A percentile compares a stretch with the other conserved stretches of the same genome.
These are phyloP conservation scores for Netta rufina DNA, from an alignment of 2,797 vertebrate genomes.

Conservation along the genomic window DNA sequence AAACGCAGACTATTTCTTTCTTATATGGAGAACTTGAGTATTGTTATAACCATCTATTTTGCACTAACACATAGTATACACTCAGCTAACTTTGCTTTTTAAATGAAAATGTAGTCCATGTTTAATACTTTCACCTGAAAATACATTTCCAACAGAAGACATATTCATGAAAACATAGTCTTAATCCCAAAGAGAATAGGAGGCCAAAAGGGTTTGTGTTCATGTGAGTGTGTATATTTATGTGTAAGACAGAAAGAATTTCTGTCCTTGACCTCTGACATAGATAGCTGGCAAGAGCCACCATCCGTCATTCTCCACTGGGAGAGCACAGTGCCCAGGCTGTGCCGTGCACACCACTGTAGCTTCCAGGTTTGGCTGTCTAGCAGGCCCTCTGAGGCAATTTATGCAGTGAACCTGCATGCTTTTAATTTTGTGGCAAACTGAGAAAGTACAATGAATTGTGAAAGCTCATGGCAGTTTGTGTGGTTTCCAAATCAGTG, in stretches of 20 bases:
- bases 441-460: background rate
- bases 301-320: fast-evolving
- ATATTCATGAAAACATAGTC: background rate
- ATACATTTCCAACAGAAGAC: background rate
- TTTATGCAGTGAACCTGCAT: background rate
- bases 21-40: background rate
- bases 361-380: fast-evolving
- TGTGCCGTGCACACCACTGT: fast-evolving
- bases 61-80: background rate
- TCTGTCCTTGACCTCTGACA: background rate
- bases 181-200: background rate
- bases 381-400: background rate
- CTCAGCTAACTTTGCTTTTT: background rate
- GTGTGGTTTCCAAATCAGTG: background rate
- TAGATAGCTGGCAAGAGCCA: background rate
- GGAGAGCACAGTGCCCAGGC: background rate
- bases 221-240: background rate
- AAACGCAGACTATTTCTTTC: background rate
- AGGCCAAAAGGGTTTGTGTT: background rate
- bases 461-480: background rate
- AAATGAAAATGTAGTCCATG: background rate
- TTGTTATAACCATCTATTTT: background rate
- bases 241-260: background rate
- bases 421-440: background rate
- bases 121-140: background rate